phyloP scores from a whole-genome alignment of 2,113 vertebrate species.

The Capreolus pygargus region DNA sequence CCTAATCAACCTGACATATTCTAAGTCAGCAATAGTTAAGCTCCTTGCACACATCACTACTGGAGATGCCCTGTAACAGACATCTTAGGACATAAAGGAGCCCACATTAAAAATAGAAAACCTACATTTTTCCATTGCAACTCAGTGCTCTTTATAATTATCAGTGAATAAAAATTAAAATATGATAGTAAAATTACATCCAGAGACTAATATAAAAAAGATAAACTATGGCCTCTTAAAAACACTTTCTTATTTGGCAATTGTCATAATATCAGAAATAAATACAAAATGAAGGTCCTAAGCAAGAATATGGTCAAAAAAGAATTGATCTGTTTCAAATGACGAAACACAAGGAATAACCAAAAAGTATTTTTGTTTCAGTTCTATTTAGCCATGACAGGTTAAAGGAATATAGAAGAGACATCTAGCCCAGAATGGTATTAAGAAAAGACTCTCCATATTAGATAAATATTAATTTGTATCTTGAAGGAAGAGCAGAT shows the following conservation, averaged over 20 bases:
- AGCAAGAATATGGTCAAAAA: background rate
- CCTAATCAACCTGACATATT: background rate
- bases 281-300: background rate
- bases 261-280: background rate
- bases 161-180: background rate
- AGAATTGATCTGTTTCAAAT: background rate
- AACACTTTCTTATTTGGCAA: background rate
- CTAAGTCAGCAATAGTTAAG: background rate
- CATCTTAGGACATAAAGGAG: background rate
- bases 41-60: background rate
- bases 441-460: background rate
- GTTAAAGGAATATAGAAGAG: background rate
- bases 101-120: background rate
- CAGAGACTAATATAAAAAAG: background rate
- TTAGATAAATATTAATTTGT: background rate
- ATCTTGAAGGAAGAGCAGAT: constrained; percentile 1
- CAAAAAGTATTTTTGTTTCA: background rate
- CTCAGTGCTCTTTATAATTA: background rate
- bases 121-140: background rate
- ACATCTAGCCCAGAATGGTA: background rate
- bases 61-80: background rate
- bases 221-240: background rate
- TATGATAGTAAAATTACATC: background rate
- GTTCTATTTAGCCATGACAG: background rate
- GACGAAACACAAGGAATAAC: background rate